Conservation (phyloP, 2,797 vertebrate genomes). For the Spheniscus humboldti region DNA sequence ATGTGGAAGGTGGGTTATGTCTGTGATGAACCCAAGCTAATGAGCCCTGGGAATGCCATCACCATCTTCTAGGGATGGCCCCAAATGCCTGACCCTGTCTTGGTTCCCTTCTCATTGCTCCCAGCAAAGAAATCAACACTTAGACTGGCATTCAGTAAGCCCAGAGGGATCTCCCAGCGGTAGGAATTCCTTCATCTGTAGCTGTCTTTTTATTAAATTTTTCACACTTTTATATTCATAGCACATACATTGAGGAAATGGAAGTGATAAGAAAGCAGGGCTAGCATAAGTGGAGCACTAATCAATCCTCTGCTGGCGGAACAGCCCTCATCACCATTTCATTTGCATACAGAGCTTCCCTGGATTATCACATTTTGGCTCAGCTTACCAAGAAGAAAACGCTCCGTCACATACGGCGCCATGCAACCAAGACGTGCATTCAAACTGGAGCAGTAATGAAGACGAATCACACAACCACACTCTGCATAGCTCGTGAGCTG, state of each 20-base stretch:
- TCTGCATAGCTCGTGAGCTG: background rate
- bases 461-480: background rate
- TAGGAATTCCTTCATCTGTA: background rate
- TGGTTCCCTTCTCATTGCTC: background rate
- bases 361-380: background rate
- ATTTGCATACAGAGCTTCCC: background rate
- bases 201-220: background rate
- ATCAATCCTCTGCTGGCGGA: background rate
- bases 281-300: background rate
- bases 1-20: background rate
- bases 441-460: background rate
- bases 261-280: background rate
- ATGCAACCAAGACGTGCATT: background rate
- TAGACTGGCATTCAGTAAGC: background rate
- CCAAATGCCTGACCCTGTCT: background rate
- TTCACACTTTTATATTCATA: background rate
- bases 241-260: background rate
- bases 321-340: background rate
- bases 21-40: background rate
- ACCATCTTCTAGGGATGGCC: background rate
- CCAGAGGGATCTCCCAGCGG: background rate
- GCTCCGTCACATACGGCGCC: background rate
- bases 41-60: background rate
- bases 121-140: background rate
- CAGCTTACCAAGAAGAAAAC: background rate